Base-by-base conservation (phyloP, 2,113 vertebrate genomes). In the Drymodes brunneopygia region DNA sequence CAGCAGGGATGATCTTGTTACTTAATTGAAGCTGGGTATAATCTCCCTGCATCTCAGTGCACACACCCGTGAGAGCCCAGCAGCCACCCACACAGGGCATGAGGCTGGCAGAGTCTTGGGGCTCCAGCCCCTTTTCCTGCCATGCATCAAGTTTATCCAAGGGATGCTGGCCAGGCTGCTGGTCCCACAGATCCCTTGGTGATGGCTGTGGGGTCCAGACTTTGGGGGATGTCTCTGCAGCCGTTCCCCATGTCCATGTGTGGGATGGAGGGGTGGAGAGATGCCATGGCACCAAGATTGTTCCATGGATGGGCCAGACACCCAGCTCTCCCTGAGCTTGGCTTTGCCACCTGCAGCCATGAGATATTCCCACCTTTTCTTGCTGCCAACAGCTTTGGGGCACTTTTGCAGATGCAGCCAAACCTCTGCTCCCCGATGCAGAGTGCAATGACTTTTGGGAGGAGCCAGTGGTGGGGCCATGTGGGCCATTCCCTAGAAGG, bases 321-420 rank as follows among this genome's bases (percentile, higher is more conserved):
- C 22, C 10, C 0, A 2, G 22, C 24, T 53, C 19, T 61, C 71
- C 61, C 47, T 29, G 40, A 65, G 36, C 48, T 86, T 0, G 0
- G 42, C 67, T 66, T 85, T 57, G 31, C 57, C 45, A 20, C 27
- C 19, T 48, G 51, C 60, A 85, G 60, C 36, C 56, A 35, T 1
- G 0, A 35, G 12, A 42, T 7, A 19, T 44, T 35, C 64, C 20
- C 45, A 53, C 10, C 13, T 44, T 78, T 16, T 40, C 16, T 36
- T 81, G 54, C 54, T 3, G 42, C 51, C 19, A 1, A 6, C 2
- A 31, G 27, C 35, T 73, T 65, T 0, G 1, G 48, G 40, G 28
- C 40, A 44, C 44, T 15, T 58, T 18, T 57, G 25, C 19, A 53
- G 2, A 1, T 15, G 35, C 53, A 47, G 48, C 12, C 3, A 3